phyloP scores from a whole-genome alignment of 2,888 invertebrate species.

The Drosophila seclusa region DNA sequence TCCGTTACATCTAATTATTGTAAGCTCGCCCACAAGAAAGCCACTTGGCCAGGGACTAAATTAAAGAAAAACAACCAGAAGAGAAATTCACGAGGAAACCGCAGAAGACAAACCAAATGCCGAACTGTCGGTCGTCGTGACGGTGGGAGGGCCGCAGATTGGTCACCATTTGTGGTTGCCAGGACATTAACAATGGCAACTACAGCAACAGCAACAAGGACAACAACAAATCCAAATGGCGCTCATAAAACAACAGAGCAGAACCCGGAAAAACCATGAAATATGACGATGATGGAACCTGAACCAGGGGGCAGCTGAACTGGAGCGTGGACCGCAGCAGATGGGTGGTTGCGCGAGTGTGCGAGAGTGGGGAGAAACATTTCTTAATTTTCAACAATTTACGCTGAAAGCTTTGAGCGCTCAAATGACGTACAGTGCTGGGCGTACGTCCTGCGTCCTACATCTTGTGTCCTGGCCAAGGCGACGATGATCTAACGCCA shows the following conservation, averaged over 20 bases:
- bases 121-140: constrained; percentile 10
- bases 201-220: constrained; percentile 38
- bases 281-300: constrained; percentile 68
- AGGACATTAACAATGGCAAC: constrained; percentile 78
- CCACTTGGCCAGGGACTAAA: constrained; percentile 72
- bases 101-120: constrained; percentile 49
- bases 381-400: constrained; percentile 82
- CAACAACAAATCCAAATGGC: constrained; percentile 63
- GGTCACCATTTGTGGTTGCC: constrained; percentile 79
- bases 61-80: constrained; percentile 73
- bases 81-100: constrained; percentile 48
- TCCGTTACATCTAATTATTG: constrained; percentile 85
- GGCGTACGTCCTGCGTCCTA: constrained; percentile 25
- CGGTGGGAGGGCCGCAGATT: constrained; percentile 50
- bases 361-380: constrained; percentile 58
- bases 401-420: constrained; percentile 79
- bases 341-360: constrained; percentile 35
- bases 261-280: constrained; percentile 65
- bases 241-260: constrained; percentile 76
- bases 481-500: constrained; percentile 81
- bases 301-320: constrained; percentile 39
- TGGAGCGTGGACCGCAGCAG: constrained; percentile 22
- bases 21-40: constrained; percentile 66
- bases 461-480: constrained; percentile 38
- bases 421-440: constrained; percentile 70